These are phyloP conservation scores for Hypotaenidia philippensis DNA, from an alignment of 2,797 vertebrate species.

Conservation along the genomic window DNA sequence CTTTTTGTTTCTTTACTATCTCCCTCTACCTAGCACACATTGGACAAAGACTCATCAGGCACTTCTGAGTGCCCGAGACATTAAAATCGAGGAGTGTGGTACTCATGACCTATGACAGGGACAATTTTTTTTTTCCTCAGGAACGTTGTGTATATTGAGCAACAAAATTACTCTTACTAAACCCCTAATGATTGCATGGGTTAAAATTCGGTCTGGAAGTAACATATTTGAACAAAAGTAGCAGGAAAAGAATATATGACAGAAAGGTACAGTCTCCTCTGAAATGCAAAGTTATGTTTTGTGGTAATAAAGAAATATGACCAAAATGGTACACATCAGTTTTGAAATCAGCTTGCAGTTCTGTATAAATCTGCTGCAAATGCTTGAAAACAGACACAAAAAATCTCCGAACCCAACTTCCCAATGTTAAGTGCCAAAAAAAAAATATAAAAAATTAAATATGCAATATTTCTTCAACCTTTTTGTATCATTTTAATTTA, in stretches of 20 bases:
- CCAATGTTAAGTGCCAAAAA: not conserved
- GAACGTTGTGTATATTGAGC: not conserved
- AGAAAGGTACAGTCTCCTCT: accelerated
- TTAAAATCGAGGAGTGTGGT: not conserved
- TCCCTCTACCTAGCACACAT: not conserved
- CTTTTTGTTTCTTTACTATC: not conserved
- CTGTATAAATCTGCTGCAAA: not conserved
- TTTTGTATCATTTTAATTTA: not conserved
- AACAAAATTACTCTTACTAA: not conserved
- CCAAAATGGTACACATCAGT: not conserved
- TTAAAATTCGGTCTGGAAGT: not conserved
- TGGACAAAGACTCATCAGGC: not conserved
- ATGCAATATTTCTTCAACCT: not conserved
- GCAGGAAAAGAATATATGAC: not conserved
- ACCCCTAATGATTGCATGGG: not conserved
- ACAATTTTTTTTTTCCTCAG: not conserved
- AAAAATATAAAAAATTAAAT: not conserved
- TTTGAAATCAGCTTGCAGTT: not conserved
- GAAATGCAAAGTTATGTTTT: not conserved
- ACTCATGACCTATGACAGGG: accelerated
- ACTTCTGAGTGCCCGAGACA: not conserved
- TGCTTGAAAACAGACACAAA: not conserved
- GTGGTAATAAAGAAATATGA: not conserved
- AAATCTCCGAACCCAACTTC: accelerated
- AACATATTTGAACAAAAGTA: not conserved